A percentile compares a stretch with the other conserved stretches of the same genome.
Conservation (phyloP, 2,888 invertebrate genomes). For the Micropterix aruncella region DNA sequence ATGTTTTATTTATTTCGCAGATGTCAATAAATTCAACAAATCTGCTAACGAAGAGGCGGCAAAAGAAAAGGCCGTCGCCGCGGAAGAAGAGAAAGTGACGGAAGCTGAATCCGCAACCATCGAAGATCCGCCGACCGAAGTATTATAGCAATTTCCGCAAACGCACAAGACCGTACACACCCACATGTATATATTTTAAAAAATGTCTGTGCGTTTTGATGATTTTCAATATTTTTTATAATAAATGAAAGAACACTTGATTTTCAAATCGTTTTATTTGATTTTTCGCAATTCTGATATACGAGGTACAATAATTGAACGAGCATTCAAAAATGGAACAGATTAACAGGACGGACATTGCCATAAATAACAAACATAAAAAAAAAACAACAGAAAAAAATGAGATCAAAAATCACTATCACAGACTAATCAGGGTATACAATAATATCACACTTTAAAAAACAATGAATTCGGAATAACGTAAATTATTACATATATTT, state of each 20-base stretch:
- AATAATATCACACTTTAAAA: too few species aligned
- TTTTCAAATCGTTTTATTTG: not conserved
- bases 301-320: not conserved
- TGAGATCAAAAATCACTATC: conserved; percentile 2
- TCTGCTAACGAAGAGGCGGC: conserved; percentile 21
- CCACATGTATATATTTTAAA: too few species aligned
- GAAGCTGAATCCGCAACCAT: not conserved
- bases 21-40: conserved; percentile 60
- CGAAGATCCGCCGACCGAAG: not conserved
- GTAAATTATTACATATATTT: too few species aligned
- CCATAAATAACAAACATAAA: not conserved
- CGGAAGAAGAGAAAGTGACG: conserved; percentile 5
- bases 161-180: too few species aligned
- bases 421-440: too few species aligned
- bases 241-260: too few species aligned
- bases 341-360: not conserved
- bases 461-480: too few species aligned
- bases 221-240: too few species aligned
- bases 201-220: too few species aligned
- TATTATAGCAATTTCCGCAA: not conserved
- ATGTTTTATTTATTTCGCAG: conserved; percentile 35
- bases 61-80: conserved; percentile 15
- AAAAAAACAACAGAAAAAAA: not conserved
- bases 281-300: not conserved
- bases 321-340: not conserved